Evolutionary conservation across 2,797 vertebrate species (phyloP), one percentile per base, ranked within the genome.

Genomic region (Synaphobranchus kaupii): DNA sequence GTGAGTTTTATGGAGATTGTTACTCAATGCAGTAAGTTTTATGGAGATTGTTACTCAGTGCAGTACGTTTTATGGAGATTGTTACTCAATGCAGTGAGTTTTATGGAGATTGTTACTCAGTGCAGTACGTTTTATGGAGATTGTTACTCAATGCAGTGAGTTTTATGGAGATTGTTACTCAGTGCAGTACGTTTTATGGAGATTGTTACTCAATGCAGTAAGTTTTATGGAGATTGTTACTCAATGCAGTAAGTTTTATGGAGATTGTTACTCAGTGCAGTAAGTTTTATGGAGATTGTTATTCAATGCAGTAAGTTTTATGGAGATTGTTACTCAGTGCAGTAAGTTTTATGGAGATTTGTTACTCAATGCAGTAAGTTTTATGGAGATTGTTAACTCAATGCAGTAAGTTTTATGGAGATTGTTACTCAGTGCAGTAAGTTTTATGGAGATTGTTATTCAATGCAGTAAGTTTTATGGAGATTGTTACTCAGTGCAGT

Each of bases 381-480:
- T 52, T 83, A 83, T 83, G 22, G 80, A 39, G 44, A 80, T 47
- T n/a, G n/a, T n/a, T n/a, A n/a, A n/a, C n/a, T n/a, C n/a, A n/a
- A n/a, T n/a, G 80, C 80, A 52, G 10, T 83, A 82, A 50, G 25
- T 25, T 83, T 52, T 83, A 83, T 83, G 22, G 80, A 39, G 44
- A 80, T 47, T n/a, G n/a, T n/a, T n/a, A n/a, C n/a, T n/a, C n/a
- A n/a, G n/a, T n/a, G 80, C 80, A 52, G 10, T 83, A 82, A 50
- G 25, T 25, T 83, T 52, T 83, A 83, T 83, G 22, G 80, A 39
- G 44, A 80, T 47, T n/a, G n/a, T n/a, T n/a, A n/a, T n/a, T n/a
- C n/a, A n/a, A n/a, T n/a, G 80, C 80, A 52, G 10, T 83, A 82
- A 50, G 25, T 25, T 83, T 52, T 83, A 83, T 83, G 22, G 80